These are phyloP conservation scores for Sus scrofa DNA, from an alignment of 2,113 vertebrate species.

Conservation along the genomic window T2T-Sscrofa CM000812.6:156254001-156254500, in stretches of 20 bases:
- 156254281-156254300: not conserved
- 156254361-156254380: too few species aligned
- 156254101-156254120: conserved; percentile 43
- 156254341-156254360: not conserved
- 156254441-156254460: too few species aligned
- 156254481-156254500: too few species aligned
- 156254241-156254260: not conserved
- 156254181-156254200: not conserved
- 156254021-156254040: not conserved
- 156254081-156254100: not conserved
- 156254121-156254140: not conserved
- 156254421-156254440: too few species aligned
- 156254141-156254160: not conserved
- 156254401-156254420: too few species aligned
- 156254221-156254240: not conserved
- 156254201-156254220: not conserved
- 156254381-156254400: too few species aligned
- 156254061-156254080: not conserved
- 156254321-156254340: not conserved
- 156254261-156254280: not conserved
- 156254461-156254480: too few species aligned
- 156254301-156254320: not conserved
- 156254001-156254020: not conserved
- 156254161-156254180: not conserved
- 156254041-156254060: not conserved